Conservation (phyloP, 2,888 invertebrate genomes). For the Camponotus fellah region DNA sequence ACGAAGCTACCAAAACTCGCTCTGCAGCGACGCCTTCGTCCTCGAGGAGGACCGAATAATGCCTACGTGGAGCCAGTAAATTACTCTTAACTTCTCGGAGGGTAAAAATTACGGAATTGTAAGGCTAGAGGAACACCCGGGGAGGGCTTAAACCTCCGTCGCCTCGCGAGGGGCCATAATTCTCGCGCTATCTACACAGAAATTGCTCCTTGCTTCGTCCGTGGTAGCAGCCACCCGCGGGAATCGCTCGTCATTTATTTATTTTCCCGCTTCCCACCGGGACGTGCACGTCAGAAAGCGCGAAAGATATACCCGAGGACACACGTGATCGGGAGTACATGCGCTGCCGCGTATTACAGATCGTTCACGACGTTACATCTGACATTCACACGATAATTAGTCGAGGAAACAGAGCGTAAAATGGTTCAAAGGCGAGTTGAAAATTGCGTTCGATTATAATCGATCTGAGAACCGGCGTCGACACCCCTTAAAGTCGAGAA, state of each 20-base stretch:
- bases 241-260: constrained; percentile 83
- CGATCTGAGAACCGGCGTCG: background rate
- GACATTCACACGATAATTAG: constrained; percentile 29
- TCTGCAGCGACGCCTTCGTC: constrained; percentile 10
- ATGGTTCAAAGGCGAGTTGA: background rate
- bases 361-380: constrained; percentile 13
- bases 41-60: constrained; percentile 72
- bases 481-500: background rate
- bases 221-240: constrained; percentile 65
- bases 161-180: constrained; percentile 80
- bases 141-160: constrained; percentile 77
- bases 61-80: constrained; percentile 83
- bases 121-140: constrained; percentile 75
- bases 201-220: constrained; percentile 79
- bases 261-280: constrained; percentile 74
- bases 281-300: constrained; percentile 58
- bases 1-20: constrained; percentile 44
- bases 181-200: constrained; percentile 83
- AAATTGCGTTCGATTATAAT: background rate
- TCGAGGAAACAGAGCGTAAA: constrained; percentile 1
- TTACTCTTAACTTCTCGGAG: constrained; percentile 85
- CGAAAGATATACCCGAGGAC: constrained; percentile 56
- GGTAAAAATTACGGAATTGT: constrained; percentile 85
- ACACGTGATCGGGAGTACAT: constrained; percentile 39
- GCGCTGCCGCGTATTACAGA: background rate